Evolutionary conservation across 2,797 vertebrate genomes (phyloP).

Genomic region (Sebastes vulpes): DNA sequence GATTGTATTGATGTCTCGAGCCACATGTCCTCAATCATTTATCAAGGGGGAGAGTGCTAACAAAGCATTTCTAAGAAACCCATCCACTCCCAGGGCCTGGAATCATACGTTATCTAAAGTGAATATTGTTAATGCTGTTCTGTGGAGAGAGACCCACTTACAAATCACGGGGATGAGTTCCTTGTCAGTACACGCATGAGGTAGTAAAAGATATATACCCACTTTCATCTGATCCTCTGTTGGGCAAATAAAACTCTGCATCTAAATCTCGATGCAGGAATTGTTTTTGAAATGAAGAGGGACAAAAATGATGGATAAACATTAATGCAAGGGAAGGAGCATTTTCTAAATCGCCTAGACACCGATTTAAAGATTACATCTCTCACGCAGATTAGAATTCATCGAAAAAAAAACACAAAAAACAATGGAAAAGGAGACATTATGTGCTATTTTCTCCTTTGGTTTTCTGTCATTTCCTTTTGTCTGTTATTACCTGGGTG

Average conservation of each 20-base stretch:
- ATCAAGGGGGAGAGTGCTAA: slow-evolving; percentile 83
- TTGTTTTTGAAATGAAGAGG: slow-evolving; percentile 36
- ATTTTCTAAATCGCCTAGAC: slow-evolving; percentile 1
- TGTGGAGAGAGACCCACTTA: slow-evolving; percentile 73
- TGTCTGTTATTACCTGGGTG: slow-evolving; percentile 72
- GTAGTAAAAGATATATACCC: slow-evolving; percentile 65
- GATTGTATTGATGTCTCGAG: slow-evolving; percentile 86
- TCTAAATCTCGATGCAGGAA: slow-evolving; percentile 31
- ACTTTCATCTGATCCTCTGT: slow-evolving; percentile 48
- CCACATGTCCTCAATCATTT: slow-evolving; percentile 86
- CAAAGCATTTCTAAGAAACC: slow-evolving; percentile 84
- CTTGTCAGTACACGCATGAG: slow-evolving; percentile 55
- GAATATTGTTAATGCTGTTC: slow-evolving; percentile 81
- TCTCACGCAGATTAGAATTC: slow-evolving; percentile 13
- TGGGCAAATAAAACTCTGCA: slow-evolving; percentile 50
- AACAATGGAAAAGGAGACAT: slow-evolving; percentile 8
- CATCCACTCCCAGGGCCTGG: slow-evolving; percentile 66
- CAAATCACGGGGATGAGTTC: slow-evolving; percentile 80
- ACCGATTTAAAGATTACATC: slow-evolving; percentile 22
- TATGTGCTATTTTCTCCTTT: slow-evolving; percentile 34
- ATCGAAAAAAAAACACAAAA: not conserved
- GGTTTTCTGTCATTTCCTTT: slow-evolving; percentile 70
- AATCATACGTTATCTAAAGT: slow-evolving; percentile 83
- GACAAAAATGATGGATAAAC: slow-evolving; percentile 5
- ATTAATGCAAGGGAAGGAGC: not conserved